phyloP scores from a whole-genome alignment of 2,888 invertebrate species.

The Tupiocoris notatus region DNA sequence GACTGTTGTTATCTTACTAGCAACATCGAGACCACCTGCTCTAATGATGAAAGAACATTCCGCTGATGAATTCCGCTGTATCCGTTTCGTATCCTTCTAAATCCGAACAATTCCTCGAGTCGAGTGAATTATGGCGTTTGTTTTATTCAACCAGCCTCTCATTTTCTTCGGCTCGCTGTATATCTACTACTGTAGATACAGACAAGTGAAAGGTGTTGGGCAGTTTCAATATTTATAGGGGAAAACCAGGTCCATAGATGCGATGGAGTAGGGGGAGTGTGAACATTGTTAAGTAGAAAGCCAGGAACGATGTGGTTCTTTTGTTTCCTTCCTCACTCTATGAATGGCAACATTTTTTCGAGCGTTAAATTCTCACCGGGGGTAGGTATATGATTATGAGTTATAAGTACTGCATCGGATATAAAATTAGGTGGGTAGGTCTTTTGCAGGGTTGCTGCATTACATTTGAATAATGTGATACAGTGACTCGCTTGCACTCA shows the following conservation, averaged over 20 bases:
- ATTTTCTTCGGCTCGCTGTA: conserved; percentile 26
- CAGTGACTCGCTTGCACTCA: too few relatives aligned
- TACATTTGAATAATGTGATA: too few relatives aligned
- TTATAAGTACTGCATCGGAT: too few relatives aligned
- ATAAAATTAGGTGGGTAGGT: too few relatives aligned
- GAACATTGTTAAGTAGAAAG: neutral
- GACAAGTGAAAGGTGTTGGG: neutral
- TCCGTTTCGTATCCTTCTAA: neutral
- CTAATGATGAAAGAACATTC: neutral
- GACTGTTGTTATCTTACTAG: too few relatives aligned
- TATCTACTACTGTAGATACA: conserved; percentile 5
- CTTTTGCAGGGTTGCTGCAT: too few relatives aligned
- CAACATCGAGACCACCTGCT: too few relatives aligned
- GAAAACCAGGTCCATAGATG: neutral
- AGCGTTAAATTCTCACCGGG: too few relatives aligned
- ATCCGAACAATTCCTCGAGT: neutral
- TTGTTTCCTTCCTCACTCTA: too few relatives aligned
- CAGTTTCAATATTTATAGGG: neutral
- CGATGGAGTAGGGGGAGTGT: neutral
- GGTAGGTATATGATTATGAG: too few relatives aligned
- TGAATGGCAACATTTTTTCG: too few relatives aligned
- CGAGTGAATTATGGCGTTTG: conserved; percentile 31
- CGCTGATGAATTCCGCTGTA: neutral
- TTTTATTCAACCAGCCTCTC: conserved; percentile 36
- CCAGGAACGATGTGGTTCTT: neutral